A percentile compares a stretch with the other conserved stretches of the same genome.
Conservation (phyloP, 2,888 invertebrate genomes). For the Frankliniella intonsa region DNA sequence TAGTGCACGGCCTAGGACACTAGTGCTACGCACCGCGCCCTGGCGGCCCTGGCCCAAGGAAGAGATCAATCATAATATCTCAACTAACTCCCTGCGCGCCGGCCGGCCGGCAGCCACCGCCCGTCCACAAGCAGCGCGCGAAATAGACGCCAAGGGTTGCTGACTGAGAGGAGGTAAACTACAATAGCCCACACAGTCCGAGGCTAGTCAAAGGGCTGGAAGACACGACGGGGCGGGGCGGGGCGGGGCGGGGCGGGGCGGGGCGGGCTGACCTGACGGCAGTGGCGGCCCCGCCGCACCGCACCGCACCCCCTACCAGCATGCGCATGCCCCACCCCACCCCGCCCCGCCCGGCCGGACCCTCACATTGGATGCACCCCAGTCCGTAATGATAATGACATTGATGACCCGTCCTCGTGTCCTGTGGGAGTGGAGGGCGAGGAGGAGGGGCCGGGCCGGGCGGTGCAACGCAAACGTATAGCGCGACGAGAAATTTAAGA, state of each 20-base stretch:
- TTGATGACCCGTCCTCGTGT: not conserved
- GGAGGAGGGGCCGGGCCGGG: no score
- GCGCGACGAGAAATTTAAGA: no score
- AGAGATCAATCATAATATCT: conserved; percentile 1
- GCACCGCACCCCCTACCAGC: no score
- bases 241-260: not conserved
- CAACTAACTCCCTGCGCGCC: not conserved
- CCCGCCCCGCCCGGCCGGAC: not conserved
- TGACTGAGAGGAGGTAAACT: not conserved
- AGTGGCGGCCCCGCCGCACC: no score
- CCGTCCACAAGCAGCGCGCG: not conserved
- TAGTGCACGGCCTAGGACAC: not conserved
- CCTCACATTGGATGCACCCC: not conserved
- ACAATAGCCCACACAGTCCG: not conserved
- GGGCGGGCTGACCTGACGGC: no score
- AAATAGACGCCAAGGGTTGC: not conserved
- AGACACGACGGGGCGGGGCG: not conserved
- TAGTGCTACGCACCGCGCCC: not conserved
- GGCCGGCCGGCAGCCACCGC: not conserved
- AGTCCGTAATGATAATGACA: not conserved
- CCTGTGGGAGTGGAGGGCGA: no score
- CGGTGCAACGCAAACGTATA: no score
- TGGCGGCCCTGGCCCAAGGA: not conserved
- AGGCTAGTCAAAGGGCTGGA: not conserved
- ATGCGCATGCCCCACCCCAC: not conserved